Base-by-base conservation (phyloP, 2,888 invertebrate species). In the Polia nebulosa region DNA sequence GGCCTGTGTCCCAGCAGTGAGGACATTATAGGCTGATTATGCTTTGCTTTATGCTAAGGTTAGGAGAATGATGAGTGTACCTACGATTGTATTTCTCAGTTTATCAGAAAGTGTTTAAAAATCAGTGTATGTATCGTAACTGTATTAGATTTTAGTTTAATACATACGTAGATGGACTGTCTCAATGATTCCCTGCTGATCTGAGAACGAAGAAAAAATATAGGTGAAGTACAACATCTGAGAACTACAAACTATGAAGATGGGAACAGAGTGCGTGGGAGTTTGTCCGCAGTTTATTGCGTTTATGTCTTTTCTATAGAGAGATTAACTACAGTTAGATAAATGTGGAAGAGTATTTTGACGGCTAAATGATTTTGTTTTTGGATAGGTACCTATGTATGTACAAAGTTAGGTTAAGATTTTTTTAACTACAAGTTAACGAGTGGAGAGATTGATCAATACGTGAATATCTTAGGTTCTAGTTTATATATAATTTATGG, bases 171-270 rank as follows among this genome's bases (percentile, higher is more conserved):
- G 45, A 61, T 77, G 76, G 53, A 79, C 76, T 61, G 79, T 77
- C 79, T 77, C 76, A 53, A 77, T 77, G 76, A 77, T 77, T 77
- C 76, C 76, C 63, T 77, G 76, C 68, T 77, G 76, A 77, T 77
- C 76, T 77, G 76, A 52, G 76, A 77, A 77, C 75, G 76, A 77
- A 77, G 76, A 77, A 77, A 76, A 77, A 74, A 79, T 64, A 77
- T 39, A 62, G 79, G 51, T 77, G 76, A 77, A 74, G 76, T 60
- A 60, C 15, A 66, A 76, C 47, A 67, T 78, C 74, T 67, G 49
- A 56, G 41, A 59, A 73, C 58, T 67, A 76, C 5, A 78, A 58
- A 65, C 64, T 75, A 63, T 62, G 32, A 13, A 47, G 44, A 45
- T 22, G 44, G n/a, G 32, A 22, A 17, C 2, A 3, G 44, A 2